Base-by-base conservation (phyloP, 30 jellyfish, hydroid and myxozoan genomes). In the Aurelia coerulea region DNA sequence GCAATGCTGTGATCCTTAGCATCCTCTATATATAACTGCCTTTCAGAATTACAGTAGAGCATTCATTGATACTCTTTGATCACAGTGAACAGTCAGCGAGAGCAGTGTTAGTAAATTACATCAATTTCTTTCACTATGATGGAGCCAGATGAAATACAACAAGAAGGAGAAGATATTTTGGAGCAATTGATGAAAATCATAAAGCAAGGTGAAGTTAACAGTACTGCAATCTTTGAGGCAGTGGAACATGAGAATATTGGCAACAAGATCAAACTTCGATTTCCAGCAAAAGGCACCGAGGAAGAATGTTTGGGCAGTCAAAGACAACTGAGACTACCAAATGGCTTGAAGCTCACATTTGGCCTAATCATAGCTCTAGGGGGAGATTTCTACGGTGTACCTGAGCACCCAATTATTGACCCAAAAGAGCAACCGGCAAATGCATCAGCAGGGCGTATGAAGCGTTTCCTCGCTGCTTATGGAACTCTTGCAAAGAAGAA, bases 351-450 rank as follows among this genome's bases (percentile, higher is more conserved):
- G 81, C 81, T 70, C 18, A 70, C 81, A 9, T 70, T 70, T 70
- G 81, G 81, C 60, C 81, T n/a, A 46, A 70, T 70, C 69, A 70
- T 70, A 9, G 81, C 81, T 33, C 67, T 70, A 14, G 81, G 19
- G 35, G 81, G 81, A 10, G 81, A 70, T 60, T 70, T 70, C 67
- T 70, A 70, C 19, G 81, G 81, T 8, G 68, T 70, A 70, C 81
- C 81, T 14, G 73, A 70, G 60, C 14, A 35, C 12, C 81, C 81
- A 70, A 70, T 70, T 10, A 29, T 70, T 0, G 35, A 29, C 35
- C 60, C 67, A 29, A 31, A 23, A 23, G 29, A 23, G 29, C 29
- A 23, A 23, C 29, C 29, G 29, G 29, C 29, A 23, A 23, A 19
- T 11, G 14, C 34, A 19, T 19, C 77, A 11, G 77, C 15, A 19